These are phyloP conservation scores for Apolygus lucorum DNA, from an alignment of 1,140 invertebrate species.

Conservation along the genomic window DNA sequence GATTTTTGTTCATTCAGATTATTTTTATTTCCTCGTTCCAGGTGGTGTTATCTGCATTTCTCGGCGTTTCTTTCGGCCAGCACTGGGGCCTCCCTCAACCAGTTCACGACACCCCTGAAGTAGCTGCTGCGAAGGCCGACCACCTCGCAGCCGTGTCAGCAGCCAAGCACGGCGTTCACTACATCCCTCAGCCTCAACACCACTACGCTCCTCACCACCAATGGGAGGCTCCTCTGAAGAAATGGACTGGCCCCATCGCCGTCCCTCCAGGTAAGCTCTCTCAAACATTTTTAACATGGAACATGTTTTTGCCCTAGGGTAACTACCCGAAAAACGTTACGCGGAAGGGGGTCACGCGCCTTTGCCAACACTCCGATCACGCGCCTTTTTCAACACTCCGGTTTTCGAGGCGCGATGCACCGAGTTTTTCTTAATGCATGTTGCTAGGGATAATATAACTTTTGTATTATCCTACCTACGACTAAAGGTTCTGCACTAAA, in stretches of 20 bases:
- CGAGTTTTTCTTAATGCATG: too few relatives aligned
- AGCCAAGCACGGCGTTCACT: not conserved
- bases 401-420: too few relatives aligned
- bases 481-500: too few relatives aligned
- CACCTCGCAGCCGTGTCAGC: not conserved
- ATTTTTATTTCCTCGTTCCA: not conserved
- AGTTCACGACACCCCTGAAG: conserved; percentile 4
- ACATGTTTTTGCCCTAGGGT: too few relatives aligned
- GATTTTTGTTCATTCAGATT: too few relatives aligned
- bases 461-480: too few relatives aligned
- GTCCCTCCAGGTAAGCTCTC: conserved; percentile 36
- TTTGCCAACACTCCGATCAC: too few relatives aligned
- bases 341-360: too few relatives aligned
- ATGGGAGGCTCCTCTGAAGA: conserved; percentile 22
- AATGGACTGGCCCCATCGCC: conserved; percentile 43
- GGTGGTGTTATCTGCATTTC: not conserved
- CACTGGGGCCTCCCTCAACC: conserved; percentile 26
- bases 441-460: too few relatives aligned
- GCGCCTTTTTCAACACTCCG: too few relatives aligned
- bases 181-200: not conserved
- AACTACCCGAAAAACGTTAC: too few relatives aligned
- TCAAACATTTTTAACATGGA: too few relatives aligned
- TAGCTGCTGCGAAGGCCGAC: not conserved
- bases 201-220: not conserved
- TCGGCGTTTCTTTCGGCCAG: not conserved